A percentile compares a stretch with the other conserved stretches of the same genome.
These are phyloP conservation scores for Saccostrea echinata DNA, from an alignment of 1,140 invertebrate genomes.

Conservation along the genomic window DNA sequence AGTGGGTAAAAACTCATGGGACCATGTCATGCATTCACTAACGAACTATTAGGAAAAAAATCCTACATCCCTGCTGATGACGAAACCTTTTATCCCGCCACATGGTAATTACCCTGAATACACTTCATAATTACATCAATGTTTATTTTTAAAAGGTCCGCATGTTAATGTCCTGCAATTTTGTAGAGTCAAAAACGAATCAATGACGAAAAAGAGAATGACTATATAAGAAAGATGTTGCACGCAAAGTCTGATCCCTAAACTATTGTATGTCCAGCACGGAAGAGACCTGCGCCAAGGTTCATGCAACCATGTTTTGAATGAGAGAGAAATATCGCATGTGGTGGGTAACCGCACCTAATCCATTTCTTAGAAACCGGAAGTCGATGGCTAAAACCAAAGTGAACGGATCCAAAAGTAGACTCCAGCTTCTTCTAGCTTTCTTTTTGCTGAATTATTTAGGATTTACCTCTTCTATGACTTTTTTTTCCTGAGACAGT, in stretches of 20 bases:
- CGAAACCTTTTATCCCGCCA: constrained; percentile 17
- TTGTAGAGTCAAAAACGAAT: not conserved
- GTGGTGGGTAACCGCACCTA: not conserved
- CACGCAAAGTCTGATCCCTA: constrained; percentile 12
- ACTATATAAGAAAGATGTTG: not conserved
- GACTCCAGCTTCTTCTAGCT: not conserved
- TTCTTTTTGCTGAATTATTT: constrained; percentile 6
- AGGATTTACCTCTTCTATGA: not conserved
- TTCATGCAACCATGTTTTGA: not conserved
- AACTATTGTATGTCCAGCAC: not conserved
- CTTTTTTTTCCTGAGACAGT: not conserved
- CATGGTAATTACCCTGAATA: constrained; percentile 20
- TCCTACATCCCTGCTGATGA: not conserved
- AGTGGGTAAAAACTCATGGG: not conserved
- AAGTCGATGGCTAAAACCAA: not conserved
- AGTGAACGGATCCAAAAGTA: not conserved
- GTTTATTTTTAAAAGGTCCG: constrained; percentile 26
- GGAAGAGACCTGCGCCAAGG: not conserved
- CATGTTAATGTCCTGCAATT: constrained; percentile 37
- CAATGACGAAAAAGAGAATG: constrained; percentile 3
- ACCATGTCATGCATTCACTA: constrained; percentile 4
- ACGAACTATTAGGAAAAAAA: constrained; percentile 6
- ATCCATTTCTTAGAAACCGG: constrained; percentile 17
- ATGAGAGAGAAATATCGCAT: constrained; percentile 5
- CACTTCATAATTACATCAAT: constrained; percentile 33